Base-by-base conservation (phyloP, 1,140 invertebrate genomes). In the Oryzaephilus surinamensis region DNA sequence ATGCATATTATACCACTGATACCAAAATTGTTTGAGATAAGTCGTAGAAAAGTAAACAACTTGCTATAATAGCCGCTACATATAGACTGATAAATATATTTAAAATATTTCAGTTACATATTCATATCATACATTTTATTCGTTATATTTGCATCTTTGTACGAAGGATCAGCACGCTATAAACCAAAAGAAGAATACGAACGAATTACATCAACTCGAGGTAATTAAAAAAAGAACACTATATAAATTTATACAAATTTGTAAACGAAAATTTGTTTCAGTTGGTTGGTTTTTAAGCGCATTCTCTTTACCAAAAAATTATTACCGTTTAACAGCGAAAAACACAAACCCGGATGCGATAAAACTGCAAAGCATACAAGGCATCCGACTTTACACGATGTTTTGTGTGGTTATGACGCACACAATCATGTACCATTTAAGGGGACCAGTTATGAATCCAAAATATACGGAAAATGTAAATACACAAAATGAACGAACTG, bases 351-450 rank as follows among this genome's bases (percentile, higher is more conserved):
- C 23, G 1, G 49, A 54, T 24, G 21, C 34, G n/a, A 29, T 34
- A 28, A 35, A 44, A 21, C 27, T 56, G 10, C 41, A 32, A 30
- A 33, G 20, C 14, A 48, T 56, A 12, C 49, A 56, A 46, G 54
- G 51, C 14, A 41, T 56, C 1, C 36, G 54, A 24, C 52, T 56
- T 38, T 52, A 44, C 21, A 50, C 31, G 28, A 50, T 54, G 43
- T 24, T 47, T 17, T 43, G 44, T 7, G 51, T 56, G 0, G 46
- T 56, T 19, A 18, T 45, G 20, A 15, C 38, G 7, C 54, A 56
- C 39, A 44, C 45, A 13, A 27, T 50, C 15, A 46, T 54, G 43
- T 16, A 32, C 1, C 27, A 21, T 30, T 38, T 54, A 7, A 34
- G 38, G 5, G 41, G 38, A 15, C 52, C 52, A 27, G 21, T 54